Base-by-base conservation (phyloP, 2,888 invertebrate species). In the Nephrotoma flavescens region DNA sequence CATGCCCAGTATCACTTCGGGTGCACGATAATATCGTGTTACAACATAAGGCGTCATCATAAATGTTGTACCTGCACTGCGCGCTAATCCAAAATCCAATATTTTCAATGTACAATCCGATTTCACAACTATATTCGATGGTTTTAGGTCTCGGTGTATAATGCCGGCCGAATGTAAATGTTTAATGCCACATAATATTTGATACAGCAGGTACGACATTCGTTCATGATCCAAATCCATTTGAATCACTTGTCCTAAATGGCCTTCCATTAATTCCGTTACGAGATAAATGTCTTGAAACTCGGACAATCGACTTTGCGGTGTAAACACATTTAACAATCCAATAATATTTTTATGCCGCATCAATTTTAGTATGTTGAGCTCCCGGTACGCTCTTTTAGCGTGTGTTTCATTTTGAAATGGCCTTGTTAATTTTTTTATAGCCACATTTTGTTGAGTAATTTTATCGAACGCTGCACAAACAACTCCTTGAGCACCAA, bases 31-130 rank as follows among this genome's bases (percentile, higher is more conserved):
- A 93, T 99, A 99, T 89, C 99, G 94, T 87, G 99, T 99, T 88
- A 99, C 99, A 88, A 99, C 99, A 92, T 99, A 99, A 2, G 99
- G 99, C 86, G 99, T 99, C 99, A 99, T 99, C 98, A 99, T 99
- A 92, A 99, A 99, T 88, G 98, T 98, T 89, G 98, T 98, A 86
- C 98, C 98, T 86, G 99, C 98, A 87, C 99, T 99, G 91, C 99
- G 94, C 87, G 99, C 99, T 90, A 99, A 94, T 42, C 99, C 99
- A 92, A 99, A 99, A 93, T 99, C 99, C 90, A 99, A 94, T 92
- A 99, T 99, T 94, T 99, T 99, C 89, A 99, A 94, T 89, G 99
- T 99, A 93, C 99, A 99, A 93, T 99, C 99, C 89, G 98, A 98
- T 93, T 98, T 98, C 89, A 99, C 99, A 89, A 99, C 99, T 90